Evolutionary conservation across 2,797 vertebrate genomes (phyloP).

Genomic region (Neoniphon sammara): DNA sequence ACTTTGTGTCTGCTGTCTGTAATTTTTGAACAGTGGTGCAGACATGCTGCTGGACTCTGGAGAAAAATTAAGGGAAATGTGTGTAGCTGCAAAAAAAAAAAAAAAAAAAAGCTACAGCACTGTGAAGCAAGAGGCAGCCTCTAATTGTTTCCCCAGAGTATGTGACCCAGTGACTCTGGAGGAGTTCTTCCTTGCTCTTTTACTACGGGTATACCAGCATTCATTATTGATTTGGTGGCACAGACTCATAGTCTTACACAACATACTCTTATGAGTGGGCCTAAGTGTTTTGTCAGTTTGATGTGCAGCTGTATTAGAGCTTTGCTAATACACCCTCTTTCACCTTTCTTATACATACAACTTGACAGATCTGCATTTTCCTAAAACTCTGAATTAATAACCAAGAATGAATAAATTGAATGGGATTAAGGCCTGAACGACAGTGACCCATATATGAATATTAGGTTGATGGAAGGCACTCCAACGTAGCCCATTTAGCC

Average conservation of each 20-base stretch:
- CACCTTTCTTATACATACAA: slow-evolving; percentile 43
- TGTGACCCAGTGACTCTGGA: slow-evolving; percentile 76
- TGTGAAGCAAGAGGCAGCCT: slow-evolving; percentile 62
- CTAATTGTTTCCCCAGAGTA: slow-evolving; percentile 83
- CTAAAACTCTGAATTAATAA: slow-evolving; percentile 75
- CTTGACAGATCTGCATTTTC: slow-evolving; percentile 39
- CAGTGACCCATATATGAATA: slow-evolving; percentile 80
- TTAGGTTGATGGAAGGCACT: slow-evolving; percentile 83
- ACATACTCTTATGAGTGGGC: slow-evolving; percentile 54
- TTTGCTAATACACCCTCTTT: slow-evolving; percentile 35
- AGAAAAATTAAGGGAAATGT: slow-evolving; percentile 73
- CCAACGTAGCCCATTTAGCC: slow-evolving; percentile 82
- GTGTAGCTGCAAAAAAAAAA: slow-evolving; percentile 36
- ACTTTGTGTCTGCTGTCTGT: slow-evolving; percentile 66
- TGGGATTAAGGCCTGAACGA: slow-evolving; percentile 79
- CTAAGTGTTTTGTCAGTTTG: slow-evolving; percentile 55
- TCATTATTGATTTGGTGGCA: slow-evolving; percentile 79
- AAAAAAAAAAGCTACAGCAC: slow-evolving; percentile 43
- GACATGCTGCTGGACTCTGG: slow-evolving; percentile 71
- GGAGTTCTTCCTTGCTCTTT: slow-evolving; percentile 72
- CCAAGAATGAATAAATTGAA: slow-evolving; percentile 77
- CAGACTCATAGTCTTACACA: slow-evolving; percentile 61
- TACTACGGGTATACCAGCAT: slow-evolving; percentile 72
- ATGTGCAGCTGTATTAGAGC: slow-evolving; percentile 29
- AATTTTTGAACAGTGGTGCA: slow-evolving; percentile 75